Evolutionary conservation across 2,113 vertebrate genomes (phyloP), one percentile per base, ranked within the genome.

Genomic region (Rallus limicola): DNA sequence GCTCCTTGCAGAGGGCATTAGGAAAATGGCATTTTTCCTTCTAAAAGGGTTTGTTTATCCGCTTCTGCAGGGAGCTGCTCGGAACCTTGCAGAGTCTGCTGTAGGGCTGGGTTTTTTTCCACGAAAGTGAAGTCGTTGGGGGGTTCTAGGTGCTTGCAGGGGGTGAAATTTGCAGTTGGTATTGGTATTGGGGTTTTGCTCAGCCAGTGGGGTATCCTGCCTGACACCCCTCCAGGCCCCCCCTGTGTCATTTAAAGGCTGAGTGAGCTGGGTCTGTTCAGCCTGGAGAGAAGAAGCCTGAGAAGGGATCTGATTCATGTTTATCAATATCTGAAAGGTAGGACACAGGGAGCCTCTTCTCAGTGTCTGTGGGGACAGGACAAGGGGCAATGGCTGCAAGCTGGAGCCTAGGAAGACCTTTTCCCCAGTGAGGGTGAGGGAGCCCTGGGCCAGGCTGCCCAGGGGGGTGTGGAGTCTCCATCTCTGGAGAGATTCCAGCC

Each of bases 1-100:
- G 3, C 40, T 83, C 82, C 87, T 67, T 81, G 68, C 59, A 55
- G 78, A 92, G 94, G 93, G 36, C 96, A 97, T 89, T 71, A 85
- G 93, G 53, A 72, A 76, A 91, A 72, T 24, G 90, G 23, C 93
- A 75, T 84, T 95, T 86, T 80, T 89, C 68, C 65, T 71, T 88
- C 86, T 29, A 4, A 42, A 63, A 88, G 46, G 46, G 38, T 82
- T 42, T 96, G 78, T 95, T 94, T 94, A 83, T 94, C 70, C 62
- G 44, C 18, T 94, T 87, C 67, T 92, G 67, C 1, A n/a, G 0
- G 64, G 65, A 95, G 91, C 67, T 85, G 74, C 62, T 92, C 12
- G 12, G 68, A 94, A 40, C 90, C 81, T 85, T 87, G 82, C 68
- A 84, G 89, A 89, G 28, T 70, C 58, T 76, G 65, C 65, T 79